phyloP scores from a whole-genome alignment of 2,113 vertebrate genomes.

The western clawed frog (Xenopus tropicalis) region DNA sequence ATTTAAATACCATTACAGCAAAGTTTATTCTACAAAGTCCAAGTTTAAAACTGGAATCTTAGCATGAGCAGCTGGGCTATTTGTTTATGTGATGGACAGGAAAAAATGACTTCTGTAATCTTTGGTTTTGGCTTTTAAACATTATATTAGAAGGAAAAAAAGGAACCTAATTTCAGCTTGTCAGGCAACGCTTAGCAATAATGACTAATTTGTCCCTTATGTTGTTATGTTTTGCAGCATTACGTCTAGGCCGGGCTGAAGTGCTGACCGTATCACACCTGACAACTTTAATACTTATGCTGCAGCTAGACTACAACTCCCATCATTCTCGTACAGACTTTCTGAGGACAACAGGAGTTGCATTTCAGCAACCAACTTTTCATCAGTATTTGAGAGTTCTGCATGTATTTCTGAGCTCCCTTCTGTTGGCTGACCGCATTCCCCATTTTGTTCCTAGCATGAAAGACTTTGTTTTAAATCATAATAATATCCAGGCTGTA shows the following conservation, averaged over 20 bases:
- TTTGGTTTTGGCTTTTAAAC: slow-evolving; percentile 70
- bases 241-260: neutral
- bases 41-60: slow-evolving; percentile 80
- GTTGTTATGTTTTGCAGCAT: slow-evolving; percentile 57
- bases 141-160: slow-evolving; percentile 53
- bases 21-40: slow-evolving; percentile 81
- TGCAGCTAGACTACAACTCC: slow-evolving; percentile 14
- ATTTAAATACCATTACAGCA: slow-evolving; percentile 83
- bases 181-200: slow-evolving; percentile 57
- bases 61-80: slow-evolving; percentile 76
- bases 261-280: slow-evolving; percentile 59
- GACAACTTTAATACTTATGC: slow-evolving; percentile 60
- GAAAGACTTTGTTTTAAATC: slow-evolving; percentile 97
- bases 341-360: neutral
- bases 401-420: slow-evolving; percentile 46
- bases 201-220: slow-evolving; percentile 68
- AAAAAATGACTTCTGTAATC: slow-evolving; percentile 80
- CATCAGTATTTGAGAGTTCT: too few relatives aligned
- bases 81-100: slow-evolving; percentile 80
- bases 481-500: slow-evolving; percentile 97
- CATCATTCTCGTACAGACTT: neutral
- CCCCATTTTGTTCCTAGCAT: slow-evolving; percentile 81
- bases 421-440: slow-evolving; percentile 70
- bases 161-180: slow-evolving; percentile 57
- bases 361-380: too few relatives aligned